phyloP scores from a whole-genome alignment of 2,113 vertebrate species.

The Capreolus pygargus region DNA sequence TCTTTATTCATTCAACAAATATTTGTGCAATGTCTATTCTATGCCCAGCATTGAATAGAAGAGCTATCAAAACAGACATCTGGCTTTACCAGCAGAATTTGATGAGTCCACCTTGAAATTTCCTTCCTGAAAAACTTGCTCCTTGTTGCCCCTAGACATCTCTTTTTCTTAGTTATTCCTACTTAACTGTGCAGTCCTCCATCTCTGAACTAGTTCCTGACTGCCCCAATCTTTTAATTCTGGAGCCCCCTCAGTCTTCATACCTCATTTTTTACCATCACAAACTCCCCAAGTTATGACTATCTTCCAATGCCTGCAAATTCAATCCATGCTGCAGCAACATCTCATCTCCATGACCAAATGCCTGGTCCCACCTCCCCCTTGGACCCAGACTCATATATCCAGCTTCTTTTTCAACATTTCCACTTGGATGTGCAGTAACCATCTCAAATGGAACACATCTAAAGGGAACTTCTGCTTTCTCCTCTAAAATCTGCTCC shows the following conservation, averaged over 20 bases:
- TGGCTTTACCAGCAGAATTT: not conserved
- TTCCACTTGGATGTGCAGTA: not conserved
- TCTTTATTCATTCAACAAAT: not conserved
- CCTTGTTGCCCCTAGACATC: not conserved
- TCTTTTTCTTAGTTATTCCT: not conserved
- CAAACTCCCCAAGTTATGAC: too few species aligned
- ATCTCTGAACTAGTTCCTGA: not conserved
- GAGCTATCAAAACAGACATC: not conserved
- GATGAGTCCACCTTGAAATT: not conserved
- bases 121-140: not conserved
- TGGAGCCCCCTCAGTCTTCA: not conserved
- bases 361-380: not conserved
- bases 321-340: not conserved
- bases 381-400: not conserved
- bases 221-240: not conserved
- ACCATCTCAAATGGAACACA: not conserved
- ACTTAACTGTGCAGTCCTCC: not conserved
- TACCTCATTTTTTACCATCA: not conserved
- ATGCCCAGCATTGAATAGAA: not conserved
- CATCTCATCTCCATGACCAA: not conserved
- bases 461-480: not conserved
- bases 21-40: not conserved
- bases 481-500: not conserved
- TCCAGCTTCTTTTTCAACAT: not conserved
- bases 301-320: not conserved